phyloP scores from a whole-genome alignment of 2,797 vertebrate species.

The Acanthiza pusilla region DNA sequence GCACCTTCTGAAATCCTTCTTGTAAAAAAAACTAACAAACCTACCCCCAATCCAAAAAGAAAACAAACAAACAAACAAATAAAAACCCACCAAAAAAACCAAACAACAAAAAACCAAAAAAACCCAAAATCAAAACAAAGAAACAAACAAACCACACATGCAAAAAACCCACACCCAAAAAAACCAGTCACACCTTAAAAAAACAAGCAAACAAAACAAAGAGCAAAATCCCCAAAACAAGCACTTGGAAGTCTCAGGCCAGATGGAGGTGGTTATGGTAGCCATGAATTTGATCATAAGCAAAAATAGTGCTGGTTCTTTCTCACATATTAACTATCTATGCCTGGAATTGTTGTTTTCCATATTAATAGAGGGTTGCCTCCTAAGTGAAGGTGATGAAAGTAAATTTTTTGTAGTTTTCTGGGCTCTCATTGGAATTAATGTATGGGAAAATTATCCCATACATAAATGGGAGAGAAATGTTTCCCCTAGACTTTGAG shows the following conservation, averaged over 20 bases:
- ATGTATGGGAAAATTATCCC: background rate
- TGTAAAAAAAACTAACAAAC: background rate
- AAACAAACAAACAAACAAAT: background rate
- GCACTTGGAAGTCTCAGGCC: background rate
- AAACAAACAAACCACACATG: background rate
- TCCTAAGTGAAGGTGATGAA: background rate
- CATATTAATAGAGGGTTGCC: background rate
- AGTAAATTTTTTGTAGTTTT: background rate
- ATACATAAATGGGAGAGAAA: background rate
- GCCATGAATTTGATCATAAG: background rate
- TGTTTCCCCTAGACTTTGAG: background rate
- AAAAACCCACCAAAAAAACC: too few relatives aligned
- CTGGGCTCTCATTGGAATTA: background rate
- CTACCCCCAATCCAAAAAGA: rapidly evolving
- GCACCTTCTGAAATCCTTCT: background rate
- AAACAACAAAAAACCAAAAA: background rate
- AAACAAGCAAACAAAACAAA: too few relatives aligned
- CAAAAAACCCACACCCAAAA: too few relatives aligned
- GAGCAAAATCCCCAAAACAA: background rate
- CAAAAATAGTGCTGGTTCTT: background rate
- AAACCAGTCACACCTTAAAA: background rate
- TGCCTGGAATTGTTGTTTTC: background rate
- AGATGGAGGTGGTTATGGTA: background rate
- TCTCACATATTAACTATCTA: background rate
- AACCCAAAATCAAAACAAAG: background rate